Evolutionary conservation across 53 echinoderm and acorn worm genomes (phyloP).

Genomic region (Arbacia lixula): DNA sequence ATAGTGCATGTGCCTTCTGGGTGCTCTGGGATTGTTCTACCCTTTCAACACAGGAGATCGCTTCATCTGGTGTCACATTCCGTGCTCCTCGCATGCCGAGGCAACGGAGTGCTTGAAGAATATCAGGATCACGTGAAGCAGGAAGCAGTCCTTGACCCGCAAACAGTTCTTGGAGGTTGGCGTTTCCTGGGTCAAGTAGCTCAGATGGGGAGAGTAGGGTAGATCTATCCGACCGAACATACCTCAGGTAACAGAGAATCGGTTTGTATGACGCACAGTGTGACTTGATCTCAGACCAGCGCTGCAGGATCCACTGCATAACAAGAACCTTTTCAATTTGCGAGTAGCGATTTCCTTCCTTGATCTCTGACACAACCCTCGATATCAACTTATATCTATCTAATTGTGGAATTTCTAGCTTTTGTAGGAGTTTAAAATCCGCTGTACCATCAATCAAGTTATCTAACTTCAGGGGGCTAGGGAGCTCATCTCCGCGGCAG

Average conservation of each 20-base stretch:
- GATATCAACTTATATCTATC: slow-evolving; percentile 19
- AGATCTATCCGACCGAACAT: slow-evolving; percentile 43
- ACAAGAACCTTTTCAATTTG: not conserved
- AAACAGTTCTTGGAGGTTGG: slow-evolving; percentile 48
- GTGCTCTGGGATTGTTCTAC: slow-evolving; percentile 2
- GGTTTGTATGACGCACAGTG: not conserved
- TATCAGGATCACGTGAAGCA: not conserved
- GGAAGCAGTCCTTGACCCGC: slow-evolving; percentile 61
- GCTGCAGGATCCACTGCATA: slow-evolving; percentile 11
- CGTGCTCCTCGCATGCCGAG: slow-evolving; percentile 32
- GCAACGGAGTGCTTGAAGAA: not conserved
- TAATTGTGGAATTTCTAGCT: not conserved
- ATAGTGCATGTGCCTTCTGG: not conserved
- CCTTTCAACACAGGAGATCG: not conserved
- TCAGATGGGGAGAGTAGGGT: slow-evolving; percentile 41
- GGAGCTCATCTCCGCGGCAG: not conserved
- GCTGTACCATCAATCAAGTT: slow-evolving; percentile 11
- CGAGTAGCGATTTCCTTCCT: not conserved
- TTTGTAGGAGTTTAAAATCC: slow-evolving; percentile 17
- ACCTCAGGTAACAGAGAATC: slow-evolving; percentile 45
- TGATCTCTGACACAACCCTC: slow-evolving; percentile 7
- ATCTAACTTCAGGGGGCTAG: slow-evolving; percentile 4
- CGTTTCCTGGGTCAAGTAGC: slow-evolving; percentile 65
- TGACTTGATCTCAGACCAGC: slow-evolving; percentile 5
- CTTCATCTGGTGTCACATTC: not conserved